phyloP scores from a whole-genome alignment of 2,888 invertebrate genomes.

The Acleris cristana region DNA sequence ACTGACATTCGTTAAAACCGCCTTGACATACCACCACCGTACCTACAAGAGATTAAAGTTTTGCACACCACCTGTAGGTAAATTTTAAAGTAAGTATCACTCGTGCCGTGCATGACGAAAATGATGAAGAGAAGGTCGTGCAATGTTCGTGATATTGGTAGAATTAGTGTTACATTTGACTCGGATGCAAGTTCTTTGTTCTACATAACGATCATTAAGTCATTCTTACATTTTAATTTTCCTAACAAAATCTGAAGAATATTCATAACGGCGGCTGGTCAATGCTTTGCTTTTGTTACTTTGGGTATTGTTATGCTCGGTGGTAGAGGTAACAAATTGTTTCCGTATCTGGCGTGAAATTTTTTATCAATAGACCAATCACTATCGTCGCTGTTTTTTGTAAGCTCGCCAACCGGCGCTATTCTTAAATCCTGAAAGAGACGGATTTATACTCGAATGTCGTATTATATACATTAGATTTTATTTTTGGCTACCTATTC shows the following conservation, averaged over 20 bases:
- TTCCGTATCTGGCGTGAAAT: constrained; percentile 79
- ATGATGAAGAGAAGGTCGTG: background rate
- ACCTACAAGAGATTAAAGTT: constrained; percentile 6
- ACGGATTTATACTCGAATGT: constrained; percentile 42
- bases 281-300: constrained; percentile 66
- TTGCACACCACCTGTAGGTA: constrained; percentile 15
- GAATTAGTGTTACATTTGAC: constrained; percentile 8
- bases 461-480: constrained; percentile 29
- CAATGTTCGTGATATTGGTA: constrained; percentile 12
- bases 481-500: background rate
- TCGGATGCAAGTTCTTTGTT: constrained; percentile 4
- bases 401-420: constrained; percentile 47
- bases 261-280: constrained; percentile 26
- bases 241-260: constrained; percentile 11
- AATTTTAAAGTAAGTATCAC: constrained; percentile 19
- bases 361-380: constrained; percentile 71
- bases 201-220: constrained; percentile 10
- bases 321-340: constrained; percentile 75
- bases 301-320: constrained; percentile 78
- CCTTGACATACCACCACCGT: constrained; percentile 21
- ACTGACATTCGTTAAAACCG: constrained; percentile 1
- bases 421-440: constrained; percentile 64
- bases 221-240: constrained; percentile 25
- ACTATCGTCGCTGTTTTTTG: constrained; percentile 55
- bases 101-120: constrained; percentile 34